Evolutionary conservation across 2,888 invertebrate genomes (phyloP), one percentile per base, ranked within the genome.

Genomic region (Spilarctia lutea): DNA sequence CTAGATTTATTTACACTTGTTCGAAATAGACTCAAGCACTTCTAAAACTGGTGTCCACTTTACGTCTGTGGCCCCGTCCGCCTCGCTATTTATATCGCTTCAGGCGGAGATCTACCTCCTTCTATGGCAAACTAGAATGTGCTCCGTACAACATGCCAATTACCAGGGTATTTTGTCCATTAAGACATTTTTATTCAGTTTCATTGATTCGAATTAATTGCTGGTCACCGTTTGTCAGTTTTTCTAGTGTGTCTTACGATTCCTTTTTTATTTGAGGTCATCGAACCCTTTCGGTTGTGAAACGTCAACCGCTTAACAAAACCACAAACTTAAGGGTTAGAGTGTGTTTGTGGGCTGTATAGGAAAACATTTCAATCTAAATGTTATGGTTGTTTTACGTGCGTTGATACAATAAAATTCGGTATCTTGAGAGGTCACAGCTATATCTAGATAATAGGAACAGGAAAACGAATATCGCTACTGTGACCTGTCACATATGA

Each of bases 1-100:
- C 88, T 93, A 93, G 93, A 94, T 94, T 94, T 94, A 95, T 94
- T 94, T 93, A 94, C 94, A 94, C 92, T 93, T 91, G 93, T 93
- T 93, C 89, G 88, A 93, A 94, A 95, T 95, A 95, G 93, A 93
- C 88, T 85, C 90, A 87, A 89, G 88, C 93, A 92, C 92, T 91
- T 92, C 92, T 94, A 94, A 92, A 95, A 94, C 94, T 93, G 90
- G 92, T 94, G 94, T 93, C 93, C 91, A 93, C 91, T 92, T 92
- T 91, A 92, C 91, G 92, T 91, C 91, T 90, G 90, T 89, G 90
- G 87, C 85, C 86, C 89, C 87, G 89, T 88, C 90, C 88, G 88
- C 86, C 84, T 86, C 85, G 92, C 94, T 95, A 95, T 94, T 94
- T 93, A 94, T 95, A 95, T 87, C 91, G 86, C 90, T 87, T 84